Conservation (phyloP, 1,140 invertebrate genomes). For the Euura saliciscinereae region DNA sequence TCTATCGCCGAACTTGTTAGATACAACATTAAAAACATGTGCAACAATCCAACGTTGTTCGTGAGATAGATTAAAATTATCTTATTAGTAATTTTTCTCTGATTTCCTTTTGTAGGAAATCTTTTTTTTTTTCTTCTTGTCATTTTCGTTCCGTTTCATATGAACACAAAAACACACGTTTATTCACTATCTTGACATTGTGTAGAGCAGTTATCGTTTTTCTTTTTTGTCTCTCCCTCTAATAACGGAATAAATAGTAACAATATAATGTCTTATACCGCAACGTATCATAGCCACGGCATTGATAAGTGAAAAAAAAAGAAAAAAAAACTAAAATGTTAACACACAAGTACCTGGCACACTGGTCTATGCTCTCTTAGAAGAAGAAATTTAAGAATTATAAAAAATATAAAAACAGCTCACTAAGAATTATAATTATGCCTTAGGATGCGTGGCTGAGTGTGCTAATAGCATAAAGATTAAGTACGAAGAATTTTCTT, state of each 20-base stretch:
- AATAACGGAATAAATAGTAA: constrained; percentile 26
- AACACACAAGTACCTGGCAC: constrained; percentile 51
- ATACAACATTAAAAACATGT: no score
- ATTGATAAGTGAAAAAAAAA: constrained; percentile 25
- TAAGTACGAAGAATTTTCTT: not conserved
- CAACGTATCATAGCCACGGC: constrained; percentile 42
- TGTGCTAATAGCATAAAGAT: constrained; percentile 32
- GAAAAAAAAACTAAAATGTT: constrained; percentile 25
- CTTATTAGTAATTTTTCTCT: constrained; percentile 33
- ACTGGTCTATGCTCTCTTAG: constrained; percentile 50
- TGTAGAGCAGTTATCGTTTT: not conserved
- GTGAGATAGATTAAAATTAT: constrained; percentile 37
- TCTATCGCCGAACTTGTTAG: no score
- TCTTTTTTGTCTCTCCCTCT: no score
- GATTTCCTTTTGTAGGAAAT: not conserved
- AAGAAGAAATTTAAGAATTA: not conserved
- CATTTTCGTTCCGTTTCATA: no score
- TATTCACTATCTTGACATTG: not conserved
- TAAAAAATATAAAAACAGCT: constrained; percentile 28
- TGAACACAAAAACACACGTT: no score
- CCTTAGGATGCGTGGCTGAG: constrained; percentile 41
- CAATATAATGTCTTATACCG: constrained; percentile 45
- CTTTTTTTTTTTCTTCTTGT: no score
- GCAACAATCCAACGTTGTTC: constrained; percentile 29
- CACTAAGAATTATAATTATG: constrained; percentile 40